Evolutionary conservation across 1,140 invertebrate species (phyloP).

Genomic region (Armadillidium nasatum): DNA sequence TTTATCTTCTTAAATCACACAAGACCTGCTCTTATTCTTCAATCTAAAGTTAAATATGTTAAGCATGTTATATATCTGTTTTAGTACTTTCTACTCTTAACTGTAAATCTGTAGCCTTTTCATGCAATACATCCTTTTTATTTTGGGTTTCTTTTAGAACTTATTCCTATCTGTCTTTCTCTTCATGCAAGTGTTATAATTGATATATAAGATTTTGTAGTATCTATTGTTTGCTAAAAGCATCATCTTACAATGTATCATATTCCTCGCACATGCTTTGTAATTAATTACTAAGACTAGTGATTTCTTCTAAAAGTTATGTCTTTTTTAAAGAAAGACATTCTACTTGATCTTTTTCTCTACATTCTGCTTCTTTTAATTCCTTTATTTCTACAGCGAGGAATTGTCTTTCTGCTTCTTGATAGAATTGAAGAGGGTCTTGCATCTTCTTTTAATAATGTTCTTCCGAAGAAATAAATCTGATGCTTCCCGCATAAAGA

Average conservation of each 20-base stretch:
- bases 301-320: background rate
- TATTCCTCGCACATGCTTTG: background rate
- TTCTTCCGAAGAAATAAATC: too few relatives aligned
- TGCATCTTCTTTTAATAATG: background rate
- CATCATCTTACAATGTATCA: background rate
- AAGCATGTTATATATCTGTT: background rate
- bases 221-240: background rate
- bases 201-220: background rate
- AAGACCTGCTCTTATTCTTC: background rate
- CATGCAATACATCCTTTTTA: background rate
- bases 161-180: background rate
- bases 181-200: background rate
- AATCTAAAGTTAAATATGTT: background rate
- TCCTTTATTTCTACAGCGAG: background rate
- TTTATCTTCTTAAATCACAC: background rate
- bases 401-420: background rate
- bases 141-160: background rate
- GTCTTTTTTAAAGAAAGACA: background rate
- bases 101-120: background rate
- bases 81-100: background rate
- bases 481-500: too few relatives aligned
- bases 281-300: background rate
- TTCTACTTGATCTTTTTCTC: background rate
- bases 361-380: background rate
- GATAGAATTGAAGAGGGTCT: background rate